phyloP scores from a whole-genome alignment of 2,888 invertebrate genomes.

The Drosophila multiciliata region DNA sequence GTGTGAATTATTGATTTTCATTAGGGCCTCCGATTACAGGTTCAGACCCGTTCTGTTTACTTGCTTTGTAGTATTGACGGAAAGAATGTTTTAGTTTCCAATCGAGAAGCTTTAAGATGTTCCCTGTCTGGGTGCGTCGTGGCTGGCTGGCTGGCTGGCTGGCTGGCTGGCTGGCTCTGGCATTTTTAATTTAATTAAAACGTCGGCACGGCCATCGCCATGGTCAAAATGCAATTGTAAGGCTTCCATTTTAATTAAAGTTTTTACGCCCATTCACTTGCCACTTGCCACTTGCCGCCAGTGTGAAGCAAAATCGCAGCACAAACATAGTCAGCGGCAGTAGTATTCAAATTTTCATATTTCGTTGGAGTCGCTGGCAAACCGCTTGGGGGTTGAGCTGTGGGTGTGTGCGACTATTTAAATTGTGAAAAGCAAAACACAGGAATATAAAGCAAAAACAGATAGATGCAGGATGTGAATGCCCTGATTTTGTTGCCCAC shows the following conservation, averaged over 20 bases:
- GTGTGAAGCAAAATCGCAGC: constrained; percentile 56
- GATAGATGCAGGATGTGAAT: constrained; percentile 9
- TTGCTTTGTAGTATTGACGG: constrained; percentile 48
- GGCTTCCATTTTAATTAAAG: constrained; percentile 79
- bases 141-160: too few relatives aligned
- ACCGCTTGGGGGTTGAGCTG: constrained; percentile 13
- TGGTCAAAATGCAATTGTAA: constrained; percentile 73
- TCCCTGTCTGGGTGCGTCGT: constrained; percentile 5
- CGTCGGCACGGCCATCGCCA: constrained; percentile 47
- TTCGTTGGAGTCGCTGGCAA: constrained; percentile 47
- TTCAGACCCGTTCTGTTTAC: constrained; percentile 33
- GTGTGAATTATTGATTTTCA: constrained; percentile 78
- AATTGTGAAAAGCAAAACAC: constrained; percentile 57
- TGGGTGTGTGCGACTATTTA: constrained; percentile 52
- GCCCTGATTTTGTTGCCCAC: constrained; percentile 50
- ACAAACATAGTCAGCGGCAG: constrained; percentile 51
- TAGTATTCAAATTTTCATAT: constrained; percentile 69
- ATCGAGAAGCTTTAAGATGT: constrained; percentile 36
- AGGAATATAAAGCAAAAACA: constrained; percentile 36
- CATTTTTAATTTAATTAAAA: constrained; percentile 75
- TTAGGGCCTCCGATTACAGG: constrained; percentile 71
- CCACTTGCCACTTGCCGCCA: constrained; percentile 40
- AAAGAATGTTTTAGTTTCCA: constrained; percentile 55
- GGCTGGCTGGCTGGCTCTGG: constrained; percentile 16
- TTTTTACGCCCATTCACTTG: constrained; percentile 73